Evolutionary conservation across 2,888 invertebrate species (phyloP).

Genomic region (Pyrochroa serraticornis): DNA sequence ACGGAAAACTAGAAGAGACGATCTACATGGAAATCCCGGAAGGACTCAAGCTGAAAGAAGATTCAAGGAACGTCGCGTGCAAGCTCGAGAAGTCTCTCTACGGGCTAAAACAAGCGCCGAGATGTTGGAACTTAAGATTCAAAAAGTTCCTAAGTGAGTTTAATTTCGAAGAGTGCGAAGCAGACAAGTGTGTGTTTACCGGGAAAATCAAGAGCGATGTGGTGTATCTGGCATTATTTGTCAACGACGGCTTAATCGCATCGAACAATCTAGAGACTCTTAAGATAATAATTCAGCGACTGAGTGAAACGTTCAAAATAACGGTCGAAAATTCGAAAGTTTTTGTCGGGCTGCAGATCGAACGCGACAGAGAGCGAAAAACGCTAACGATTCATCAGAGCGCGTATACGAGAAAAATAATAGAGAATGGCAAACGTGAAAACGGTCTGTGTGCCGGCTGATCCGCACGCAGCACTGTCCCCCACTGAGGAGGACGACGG

Average conservation of each 20-base stretch:
- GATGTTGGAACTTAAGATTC: slow-evolving; percentile 47
- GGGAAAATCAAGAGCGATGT: slow-evolving; percentile 19
- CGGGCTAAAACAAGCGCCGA: slow-evolving; percentile 44
- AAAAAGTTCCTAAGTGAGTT: slow-evolving; percentile 38
- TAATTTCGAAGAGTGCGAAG: slow-evolving; percentile 36
- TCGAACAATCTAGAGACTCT: background rate
- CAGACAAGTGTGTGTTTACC: slow-evolving; percentile 45
- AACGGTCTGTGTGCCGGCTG: background rate
- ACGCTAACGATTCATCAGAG: too few species aligned
- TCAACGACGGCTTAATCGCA: slow-evolving; percentile 46
- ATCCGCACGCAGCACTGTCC: too few species aligned
- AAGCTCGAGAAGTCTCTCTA: slow-evolving; percentile 45
- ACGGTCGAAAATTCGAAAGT: too few species aligned
- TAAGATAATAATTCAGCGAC: too few species aligned
- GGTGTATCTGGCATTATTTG: slow-evolving; percentile 23
- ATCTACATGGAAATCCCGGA: slow-evolving; percentile 32
- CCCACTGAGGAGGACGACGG: background rate
- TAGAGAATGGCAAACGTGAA: too few species aligned
- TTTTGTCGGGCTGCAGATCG: too few species aligned
- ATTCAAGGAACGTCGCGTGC: slow-evolving; percentile 38
- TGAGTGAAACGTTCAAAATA: too few species aligned
- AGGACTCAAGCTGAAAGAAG: slow-evolving; percentile 20
- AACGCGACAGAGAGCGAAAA: too few species aligned
- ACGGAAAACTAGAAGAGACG: slow-evolving; percentile 33
- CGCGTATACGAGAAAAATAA: too few species aligned